A percentile compares a stretch with the other conserved stretches of the same genome.
Evolutionary conservation across 2,113 vertebrate species (phyloP).

Genomic region (Salvelinus sp.): DNA sequence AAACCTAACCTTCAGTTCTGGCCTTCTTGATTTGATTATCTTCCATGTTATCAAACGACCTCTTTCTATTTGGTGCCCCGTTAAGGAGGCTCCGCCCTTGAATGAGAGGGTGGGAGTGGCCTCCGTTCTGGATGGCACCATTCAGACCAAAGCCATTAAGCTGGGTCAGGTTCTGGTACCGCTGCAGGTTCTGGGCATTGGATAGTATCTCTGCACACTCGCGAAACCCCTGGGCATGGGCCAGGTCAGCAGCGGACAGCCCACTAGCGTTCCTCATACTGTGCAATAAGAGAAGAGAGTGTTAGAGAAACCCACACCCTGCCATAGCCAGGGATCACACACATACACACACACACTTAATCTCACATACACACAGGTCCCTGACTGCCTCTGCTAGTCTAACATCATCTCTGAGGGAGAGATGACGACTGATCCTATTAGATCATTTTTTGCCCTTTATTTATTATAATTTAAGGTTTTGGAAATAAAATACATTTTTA

Average conservation of each 20-base stretch:
- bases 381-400: slow-evolving; percentile 59
- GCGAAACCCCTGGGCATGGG: slow-evolving; percentile 95
- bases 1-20: slow-evolving; percentile 83
- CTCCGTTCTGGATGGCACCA: slow-evolving; percentile 79
- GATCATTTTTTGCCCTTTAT: slow-evolving; percentile 42
- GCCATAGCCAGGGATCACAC: slow-evolving; percentile 17
- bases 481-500: not conserved
- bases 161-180: slow-evolving; percentile 55
- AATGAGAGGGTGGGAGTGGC: slow-evolving; percentile 75
- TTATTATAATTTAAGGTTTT: not conserved
- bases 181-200: slow-evolving; percentile 91
- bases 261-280: slow-evolving; percentile 99
- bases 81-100: slow-evolving; percentile 76
- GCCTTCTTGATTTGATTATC: slow-evolving; percentile 86
- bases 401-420: slow-evolving; percentile 51
- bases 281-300: slow-evolving; percentile 82
- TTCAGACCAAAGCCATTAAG: slow-evolving; percentile 81
- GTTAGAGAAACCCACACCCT: slow-evolving; percentile 59
- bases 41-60: slow-evolving; percentile 86
- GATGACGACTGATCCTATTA: slow-evolving; percentile 70
- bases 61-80: slow-evolving; percentile 85
- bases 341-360: slow-evolving; percentile 13
- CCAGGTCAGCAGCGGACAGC: slow-evolving; percentile 98
- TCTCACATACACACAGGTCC: slow-evolving; percentile 5
- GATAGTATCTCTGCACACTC: slow-evolving; percentile 94